Base-by-base conservation (phyloP, 2,888 invertebrate genomes). In the Agonopterix arenella region DNA sequence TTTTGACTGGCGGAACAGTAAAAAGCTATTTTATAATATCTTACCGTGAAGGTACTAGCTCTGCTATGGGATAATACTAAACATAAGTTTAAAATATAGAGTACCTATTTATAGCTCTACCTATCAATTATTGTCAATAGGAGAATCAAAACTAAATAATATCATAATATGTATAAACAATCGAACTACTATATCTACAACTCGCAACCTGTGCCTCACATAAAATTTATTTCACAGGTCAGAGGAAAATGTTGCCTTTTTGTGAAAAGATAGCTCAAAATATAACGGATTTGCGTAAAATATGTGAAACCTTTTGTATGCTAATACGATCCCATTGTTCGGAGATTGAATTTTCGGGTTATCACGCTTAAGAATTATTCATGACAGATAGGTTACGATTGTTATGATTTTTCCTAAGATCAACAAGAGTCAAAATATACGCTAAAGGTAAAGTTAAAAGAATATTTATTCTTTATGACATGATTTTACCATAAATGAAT, bases 251-350 rank as follows among this genome's bases (percentile, higher is more conserved):
- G 73, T 76, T 76, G 71, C 76, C 79, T 78, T 81, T 82, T 79
- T 80, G 76, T 72, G 68, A 73, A 74, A 73, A 82, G 76, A 84
- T 84, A 84, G 82, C 83, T 83, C 84, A 82, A 84, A 84, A 83
- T 84, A 83, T 81, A 83, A 81, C 82, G 83, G 84, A 83, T 86
- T 81, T 82, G 77, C 84, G 84, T 85, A 84, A 86, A 84, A 88
- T 88, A 86, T 88, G 82, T 85, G 86, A 84, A 85, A 81, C 86
- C 85, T 86, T 88, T 86, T 88, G 84, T 88, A 88, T 88, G 88
- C 82, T 88, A 88, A 88, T 88, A 84, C 75, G 80, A 84, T 84
- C 78, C 82, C 77, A 86, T 88, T 85, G 86, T 86, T 84, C 84
- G 84, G 78, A 82, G 85, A 88, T 88, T 88, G 88, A 86, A 88